Evolutionary conservation across 1,140 invertebrate genomes (phyloP), one percentile per base, ranked within the genome.

Genomic region (Aplysia californica): DNA sequence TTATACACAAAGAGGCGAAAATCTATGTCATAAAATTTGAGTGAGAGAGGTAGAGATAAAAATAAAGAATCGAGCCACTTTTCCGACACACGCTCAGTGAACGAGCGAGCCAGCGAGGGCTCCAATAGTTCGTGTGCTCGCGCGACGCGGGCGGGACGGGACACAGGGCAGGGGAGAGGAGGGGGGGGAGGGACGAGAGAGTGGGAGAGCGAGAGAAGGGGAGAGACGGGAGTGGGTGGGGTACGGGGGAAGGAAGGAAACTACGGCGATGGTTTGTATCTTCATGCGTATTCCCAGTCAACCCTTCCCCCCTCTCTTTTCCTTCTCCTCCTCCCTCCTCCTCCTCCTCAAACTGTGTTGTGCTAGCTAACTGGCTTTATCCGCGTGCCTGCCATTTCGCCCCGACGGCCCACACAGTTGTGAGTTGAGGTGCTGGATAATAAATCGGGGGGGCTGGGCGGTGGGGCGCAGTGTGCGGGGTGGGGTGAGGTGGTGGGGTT

Each of bases 1-100:
- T 33, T n/a, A 56, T 56, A 71, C 55, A 73, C 70, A 73, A 33
- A 73, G 39, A 73, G 56, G 70, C 31, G 56, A 36, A 58, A 50
- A 38, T 59, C n/a, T n/a, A 56, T 38, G 55, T 73, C 56, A 58
- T 61, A 20, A 35, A 35, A 4, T 38, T 73, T 61, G 20, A 39
- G 70, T 41, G 56, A 1, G 56, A 38, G 4, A n/a, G 31, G 31
- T 21, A 36, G 41, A 35, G 33, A 38, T 29, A 61, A 61, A 59
- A 29, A 70, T 18, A n/a, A 70, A 26, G 29, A 56, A 18, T 26
- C 20, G 29, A 38, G 31, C 68, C 68, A 70, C 50, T 38, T 58
- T 31, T 58, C 58, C 6, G 58, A 2, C 44, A 55, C 68, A 1
- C 29, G 44, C 68, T 70, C 68, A 70, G 70, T 31, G 26, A 31